Evolutionary conservation across 2,797 vertebrate genomes (phyloP).

Genomic region (Mallotus villosus): DNA sequence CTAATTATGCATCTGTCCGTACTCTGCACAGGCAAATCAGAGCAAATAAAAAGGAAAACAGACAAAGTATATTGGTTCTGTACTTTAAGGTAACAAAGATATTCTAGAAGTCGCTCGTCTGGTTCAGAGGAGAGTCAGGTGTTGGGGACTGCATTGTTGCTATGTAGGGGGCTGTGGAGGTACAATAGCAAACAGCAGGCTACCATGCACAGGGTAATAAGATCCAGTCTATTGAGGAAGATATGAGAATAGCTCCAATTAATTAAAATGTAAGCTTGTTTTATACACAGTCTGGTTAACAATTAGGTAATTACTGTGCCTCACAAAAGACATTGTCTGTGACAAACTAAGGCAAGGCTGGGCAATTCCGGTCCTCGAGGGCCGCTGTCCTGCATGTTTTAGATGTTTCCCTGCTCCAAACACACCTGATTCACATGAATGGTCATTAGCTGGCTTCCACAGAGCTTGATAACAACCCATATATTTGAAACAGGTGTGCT

Average conservation of each 20-base stretch:
- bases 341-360: background rate
- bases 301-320: constrained; percentile 14
- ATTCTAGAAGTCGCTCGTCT: constrained; percentile 21
- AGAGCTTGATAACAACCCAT: no score
- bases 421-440: no score
- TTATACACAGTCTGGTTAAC: constrained; percentile 18
- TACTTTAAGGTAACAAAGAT: background rate
- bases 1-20: background rate
- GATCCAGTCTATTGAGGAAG: constrained; percentile 42
- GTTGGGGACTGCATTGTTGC: constrained; percentile 40
- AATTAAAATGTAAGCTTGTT: constrained; percentile 34
- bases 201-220: constrained; percentile 51
- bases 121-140: constrained; percentile 46
- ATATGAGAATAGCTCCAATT: constrained; percentile 33
- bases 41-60: background rate
- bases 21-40: background rate
- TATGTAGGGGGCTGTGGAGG: constrained; percentile 31
- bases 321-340: background rate
- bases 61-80: background rate
- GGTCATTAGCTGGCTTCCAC: no score
- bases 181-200: constrained; percentile 62
- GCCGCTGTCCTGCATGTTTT: no score
- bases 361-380: no score
- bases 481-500: no score
- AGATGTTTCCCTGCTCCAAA: no score